Evolutionary conservation across 2,113 vertebrate genomes (phyloP).

Genomic region (Ploceus nigricollis): DNA sequence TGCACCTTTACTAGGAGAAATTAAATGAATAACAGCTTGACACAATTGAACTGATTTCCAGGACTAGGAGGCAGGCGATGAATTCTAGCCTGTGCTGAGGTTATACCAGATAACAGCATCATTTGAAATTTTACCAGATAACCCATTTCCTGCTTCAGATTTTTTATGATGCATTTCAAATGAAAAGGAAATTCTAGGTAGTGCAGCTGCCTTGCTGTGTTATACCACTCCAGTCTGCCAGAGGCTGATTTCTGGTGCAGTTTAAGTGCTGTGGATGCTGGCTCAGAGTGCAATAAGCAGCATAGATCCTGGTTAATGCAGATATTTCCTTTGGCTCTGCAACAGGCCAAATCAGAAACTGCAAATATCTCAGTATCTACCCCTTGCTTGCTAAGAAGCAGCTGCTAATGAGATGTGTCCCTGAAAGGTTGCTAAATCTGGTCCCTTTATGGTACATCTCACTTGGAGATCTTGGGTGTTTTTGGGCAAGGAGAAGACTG

Average conservation of each 20-base stretch:
- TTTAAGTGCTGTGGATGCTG: background rate
- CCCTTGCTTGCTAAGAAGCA: background rate
- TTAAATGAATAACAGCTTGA: background rate
- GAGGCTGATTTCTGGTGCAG: background rate
- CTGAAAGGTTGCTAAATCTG: background rate
- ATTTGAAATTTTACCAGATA: conserved; percentile 41
- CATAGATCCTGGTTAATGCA: background rate
- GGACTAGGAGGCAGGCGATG: background rate
- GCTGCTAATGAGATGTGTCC: background rate
- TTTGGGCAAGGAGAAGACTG: background rate
- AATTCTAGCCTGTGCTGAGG: background rate
- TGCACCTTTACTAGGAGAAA: background rate
- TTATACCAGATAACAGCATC: conserved; percentile 12
- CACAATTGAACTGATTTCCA: background rate
- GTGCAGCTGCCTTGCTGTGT: background rate
- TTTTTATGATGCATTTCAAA: conserved; percentile 9
- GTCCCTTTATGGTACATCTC: background rate
- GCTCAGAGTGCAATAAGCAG: background rate
- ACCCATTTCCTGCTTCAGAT: conserved; percentile 27
- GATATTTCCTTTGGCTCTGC: background rate
- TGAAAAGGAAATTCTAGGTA: conserved; percentile 44
- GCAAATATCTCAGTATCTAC: background rate
- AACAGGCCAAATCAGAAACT: background rate
- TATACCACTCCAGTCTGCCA: background rate
- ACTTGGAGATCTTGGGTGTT: background rate